These are phyloP conservation scores for Delphinus delphis DNA, from an alignment of 2,113 vertebrate species.

Conservation along the genomic window DNA sequence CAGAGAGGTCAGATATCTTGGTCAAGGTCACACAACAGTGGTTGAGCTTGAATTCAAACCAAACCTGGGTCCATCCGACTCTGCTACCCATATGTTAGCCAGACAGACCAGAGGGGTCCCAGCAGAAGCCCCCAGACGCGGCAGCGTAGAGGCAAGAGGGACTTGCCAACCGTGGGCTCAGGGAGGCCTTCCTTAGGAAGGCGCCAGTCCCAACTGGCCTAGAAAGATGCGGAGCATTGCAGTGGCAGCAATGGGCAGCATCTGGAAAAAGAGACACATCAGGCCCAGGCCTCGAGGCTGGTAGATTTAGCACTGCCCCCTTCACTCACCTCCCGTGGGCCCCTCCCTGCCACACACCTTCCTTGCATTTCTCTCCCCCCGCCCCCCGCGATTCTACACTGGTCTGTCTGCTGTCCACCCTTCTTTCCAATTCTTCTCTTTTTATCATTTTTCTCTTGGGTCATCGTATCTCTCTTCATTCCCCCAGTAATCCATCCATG, in stretches of 20 bases:
- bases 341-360: background rate
- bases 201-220: background rate
- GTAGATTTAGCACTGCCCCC: background rate
- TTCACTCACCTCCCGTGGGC: no score
- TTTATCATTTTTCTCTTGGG: background rate
- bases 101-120: background rate
- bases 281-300: rapidly evolving
- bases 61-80: background rate
- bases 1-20: background rate
- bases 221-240: background rate
- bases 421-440: background rate
- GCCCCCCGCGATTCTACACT: no score
- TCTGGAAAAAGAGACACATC: background rate
- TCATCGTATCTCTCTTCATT: no score
- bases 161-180: rapidly evolving
- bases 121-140: background rate
- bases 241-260: background rate
- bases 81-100: background rate
- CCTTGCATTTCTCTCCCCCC: background rate
- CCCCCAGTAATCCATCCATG: background rate
- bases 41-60: background rate
- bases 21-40: background rate
- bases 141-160: background rate
- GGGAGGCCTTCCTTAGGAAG: background rate
- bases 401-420: background rate